Evolutionary conservation across 2,113 vertebrate species (phyloP).

Genomic region (Nothoprocta perdicaria): DNA sequence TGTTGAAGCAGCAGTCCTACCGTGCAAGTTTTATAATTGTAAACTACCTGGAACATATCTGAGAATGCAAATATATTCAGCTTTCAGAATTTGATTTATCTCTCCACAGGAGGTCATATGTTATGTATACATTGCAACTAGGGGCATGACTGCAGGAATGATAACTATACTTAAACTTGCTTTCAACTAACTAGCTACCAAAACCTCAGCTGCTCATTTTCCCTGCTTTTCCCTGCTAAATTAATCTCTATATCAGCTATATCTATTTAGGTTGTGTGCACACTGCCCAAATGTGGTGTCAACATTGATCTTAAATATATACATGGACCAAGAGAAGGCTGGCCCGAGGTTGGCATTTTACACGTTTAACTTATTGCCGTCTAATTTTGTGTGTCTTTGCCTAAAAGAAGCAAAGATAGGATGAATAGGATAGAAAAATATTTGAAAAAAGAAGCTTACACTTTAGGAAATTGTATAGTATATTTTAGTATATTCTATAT

Average conservation of each 20-base stretch:
- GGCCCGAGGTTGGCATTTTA: not conserved
- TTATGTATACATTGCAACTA: not conserved
- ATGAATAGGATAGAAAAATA: not conserved
- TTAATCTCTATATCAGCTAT: not conserved
- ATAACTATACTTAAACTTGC: not conserved
- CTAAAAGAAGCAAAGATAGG: not conserved
- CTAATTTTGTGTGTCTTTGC: not conserved
- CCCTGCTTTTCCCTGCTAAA: not conserved
- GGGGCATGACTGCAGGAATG: not conserved
- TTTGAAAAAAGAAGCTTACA: not conserved
- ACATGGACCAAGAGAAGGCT: not conserved
- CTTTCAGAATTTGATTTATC: conserved; percentile 1
- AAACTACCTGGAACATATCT: conserved; percentile 7
- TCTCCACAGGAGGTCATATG: not conserved
- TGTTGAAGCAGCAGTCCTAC: not conserved
- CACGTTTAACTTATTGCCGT: not conserved
- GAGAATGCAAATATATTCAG: conserved; percentile 13
- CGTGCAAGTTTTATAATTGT: conserved; percentile 16
- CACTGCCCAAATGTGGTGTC: not conserved
- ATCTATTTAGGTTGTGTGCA: not conserved
- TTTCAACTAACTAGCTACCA: not conserved
- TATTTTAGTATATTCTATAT: not conserved
- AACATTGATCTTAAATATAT: not conserved
- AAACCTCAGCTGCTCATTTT: not conserved
- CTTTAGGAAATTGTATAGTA: not conserved